Base-by-base conservation (phyloP, 2,113 vertebrate genomes). In the Isichthys henryi region DNA sequence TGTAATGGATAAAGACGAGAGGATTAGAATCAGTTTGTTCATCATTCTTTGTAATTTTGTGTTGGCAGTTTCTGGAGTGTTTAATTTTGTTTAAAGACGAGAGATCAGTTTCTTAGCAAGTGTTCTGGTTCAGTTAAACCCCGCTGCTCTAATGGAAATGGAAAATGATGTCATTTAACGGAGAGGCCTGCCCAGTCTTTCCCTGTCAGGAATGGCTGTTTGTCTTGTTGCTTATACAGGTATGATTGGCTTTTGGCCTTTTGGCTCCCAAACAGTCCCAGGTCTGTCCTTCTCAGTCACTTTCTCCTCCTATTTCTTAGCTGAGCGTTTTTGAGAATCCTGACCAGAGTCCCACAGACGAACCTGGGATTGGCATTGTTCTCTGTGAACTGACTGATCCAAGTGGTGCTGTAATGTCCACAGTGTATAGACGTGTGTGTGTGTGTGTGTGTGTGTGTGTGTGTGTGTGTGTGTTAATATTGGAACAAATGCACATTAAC, bases 61-160 rank as follows among this genome's bases (percentile, higher is more conserved):
- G 82, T 52, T 53, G n/a, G 48, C 45, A 48, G 45, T 86, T 31
- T 13, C 85, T 86, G 85, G 49, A 52, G 85, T 31, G 11, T 86
- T 86, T 52, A 50, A 52, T 53, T 86, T 86, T 52, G 85, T 86
- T 86, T 86, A 86, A 86, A 52, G 49, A 86, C 7, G 23, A 52
- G 46, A 45, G 46, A 52, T 50, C n/a, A n/a, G 82, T 43, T 84
- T 84, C 85, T 31, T 53, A 52, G 43, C 85, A 21, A 86, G n/a
- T 31, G 46, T 52, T 50, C 49, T 48, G 85, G 48, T 50, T 27
- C 48, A 86, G 49, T 86, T 53, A 52, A 50, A 86, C 15, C 19
- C 49, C 6, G 11, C 27, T 53, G 49, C 49, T 52, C 46, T 31
- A 66, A n/a, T 48, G 5, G 13, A 58, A 70, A n/a, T 23, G 17